Conservation (phyloP, 2,113 vertebrate species). For the Maccullochella peelii region DNA sequence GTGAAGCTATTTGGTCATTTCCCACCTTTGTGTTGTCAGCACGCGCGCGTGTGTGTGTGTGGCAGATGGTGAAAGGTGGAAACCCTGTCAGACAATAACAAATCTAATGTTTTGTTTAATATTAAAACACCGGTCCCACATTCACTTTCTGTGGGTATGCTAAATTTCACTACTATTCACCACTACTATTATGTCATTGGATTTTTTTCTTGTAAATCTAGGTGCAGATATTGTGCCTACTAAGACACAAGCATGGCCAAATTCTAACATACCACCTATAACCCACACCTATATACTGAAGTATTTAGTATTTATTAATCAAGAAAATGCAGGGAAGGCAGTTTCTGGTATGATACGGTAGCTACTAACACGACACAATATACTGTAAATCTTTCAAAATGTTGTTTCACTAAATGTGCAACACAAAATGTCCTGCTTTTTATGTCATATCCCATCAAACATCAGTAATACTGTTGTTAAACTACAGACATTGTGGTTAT, state of each 20-base stretch:
- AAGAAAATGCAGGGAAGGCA: not conserved
- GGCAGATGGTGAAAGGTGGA: not conserved
- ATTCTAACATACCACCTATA: not conserved
- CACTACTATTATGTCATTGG: not conserved
- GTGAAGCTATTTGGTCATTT: constrained; percentile 47
- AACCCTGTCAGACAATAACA: not conserved
- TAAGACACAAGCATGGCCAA: not conserved
- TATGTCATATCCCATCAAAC: not conserved
- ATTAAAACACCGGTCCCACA: not conserved
- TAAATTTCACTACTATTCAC: no score
- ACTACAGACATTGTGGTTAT: not conserved
- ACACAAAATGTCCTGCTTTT: not conserved
- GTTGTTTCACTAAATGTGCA: not conserved
- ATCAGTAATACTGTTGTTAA: not conserved
- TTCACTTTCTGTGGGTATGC: not conserved
- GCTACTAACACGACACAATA: not conserved
- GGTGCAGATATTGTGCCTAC: not conserved
- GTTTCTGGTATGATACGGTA: not conserved
- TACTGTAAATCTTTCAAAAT: not conserved
- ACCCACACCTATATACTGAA: not conserved
- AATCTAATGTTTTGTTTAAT: not conserved
- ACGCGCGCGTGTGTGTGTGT: not conserved
- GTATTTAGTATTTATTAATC: not conserved
- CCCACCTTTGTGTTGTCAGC: constrained; percentile 47
- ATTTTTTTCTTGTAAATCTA: not conserved